These are phyloP conservation scores for Turritopsis dohrnii DNA, from an alignment of 30 jellyfish, hydroid and myxozoan genomes.

Conservation along the genomic window DNA sequence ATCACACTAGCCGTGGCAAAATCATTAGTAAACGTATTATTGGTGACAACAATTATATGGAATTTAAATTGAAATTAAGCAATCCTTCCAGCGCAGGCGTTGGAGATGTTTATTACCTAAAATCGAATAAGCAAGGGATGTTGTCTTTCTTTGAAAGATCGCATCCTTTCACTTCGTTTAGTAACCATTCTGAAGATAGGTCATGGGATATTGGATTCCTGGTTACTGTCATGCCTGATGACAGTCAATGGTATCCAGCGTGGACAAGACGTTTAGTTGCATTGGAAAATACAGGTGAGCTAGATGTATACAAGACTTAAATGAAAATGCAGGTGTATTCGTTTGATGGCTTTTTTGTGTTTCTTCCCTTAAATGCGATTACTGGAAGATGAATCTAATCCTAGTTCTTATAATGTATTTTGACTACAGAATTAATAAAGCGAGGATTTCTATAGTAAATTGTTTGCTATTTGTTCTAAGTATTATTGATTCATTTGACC, in stretches of 20 bases:
- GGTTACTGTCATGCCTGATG: constrained; percentile 3
- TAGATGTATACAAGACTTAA: no score
- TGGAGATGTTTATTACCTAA: constrained; percentile 16
- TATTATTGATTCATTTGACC: no score
- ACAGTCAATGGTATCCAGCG: constrained; percentile 18
- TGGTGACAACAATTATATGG: not conserved
- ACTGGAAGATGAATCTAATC: no score
- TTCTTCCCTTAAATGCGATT: no score
- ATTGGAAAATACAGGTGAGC: not conserved
- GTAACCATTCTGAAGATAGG: not conserved
- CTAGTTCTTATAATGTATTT: no score
- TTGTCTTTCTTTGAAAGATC: not conserved
- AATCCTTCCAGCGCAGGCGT: not conserved
- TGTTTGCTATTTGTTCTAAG: no score
- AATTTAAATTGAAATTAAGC: not conserved
- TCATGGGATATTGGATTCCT: constrained; percentile 22
- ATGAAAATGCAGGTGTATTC: not conserved
- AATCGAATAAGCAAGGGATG: not conserved
- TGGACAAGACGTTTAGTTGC: constrained; percentile 13
- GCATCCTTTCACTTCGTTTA: constrained; percentile 22
- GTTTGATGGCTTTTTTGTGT: not conserved
- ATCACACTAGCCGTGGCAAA: not conserved
- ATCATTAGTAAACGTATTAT: not conserved
- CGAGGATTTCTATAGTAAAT: no score
- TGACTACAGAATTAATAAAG: no score